Conservation (phyloP, 2,113 vertebrate species). For the Elaphurus davidianus region DNA sequence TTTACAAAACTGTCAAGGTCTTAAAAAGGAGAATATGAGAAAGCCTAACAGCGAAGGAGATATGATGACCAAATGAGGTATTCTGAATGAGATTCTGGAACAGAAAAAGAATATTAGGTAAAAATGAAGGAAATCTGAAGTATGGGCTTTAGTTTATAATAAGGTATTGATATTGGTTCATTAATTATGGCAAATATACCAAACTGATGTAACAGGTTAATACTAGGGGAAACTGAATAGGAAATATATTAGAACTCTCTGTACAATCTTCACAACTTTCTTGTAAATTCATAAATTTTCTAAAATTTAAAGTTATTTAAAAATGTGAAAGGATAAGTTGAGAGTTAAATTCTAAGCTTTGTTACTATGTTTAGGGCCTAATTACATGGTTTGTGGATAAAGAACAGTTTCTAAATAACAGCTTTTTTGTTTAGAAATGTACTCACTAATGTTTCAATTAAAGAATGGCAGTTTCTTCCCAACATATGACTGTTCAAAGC, state of each 20-base stretch:
- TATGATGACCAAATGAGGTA: neutral
- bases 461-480: conserved; percentile 29
- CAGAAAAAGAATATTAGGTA: neutral
- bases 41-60: neutral
- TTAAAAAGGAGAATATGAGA: neutral
- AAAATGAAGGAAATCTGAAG: neutral
- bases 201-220: neutral
- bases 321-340: conserved; percentile 9
- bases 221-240: neutral
- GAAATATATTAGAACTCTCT: neutral
- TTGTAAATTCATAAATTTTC: neutral
- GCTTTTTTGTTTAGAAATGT: conserved; percentile 37
- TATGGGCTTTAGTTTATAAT: neutral
- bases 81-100: neutral
- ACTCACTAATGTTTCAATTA: neutral
- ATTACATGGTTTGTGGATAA: conserved; percentile 1
- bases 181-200: neutral
- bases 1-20: neutral
- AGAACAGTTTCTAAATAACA: conserved; percentile 25
- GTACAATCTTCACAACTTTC: neutral
- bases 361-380: conserved; percentile 2
- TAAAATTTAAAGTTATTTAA: conserved; percentile 30
- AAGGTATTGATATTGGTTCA: neutral
- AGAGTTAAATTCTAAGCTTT: conserved; percentile 18
- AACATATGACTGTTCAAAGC: conserved; percentile 25